Percentiles rank a stretch among this genome's conserved stretches.
These are phyloP conservation scores for Bombus superbus DNA, from an alignment of 1,140 invertebrate genomes.

Conservation along the genomic window DNA sequence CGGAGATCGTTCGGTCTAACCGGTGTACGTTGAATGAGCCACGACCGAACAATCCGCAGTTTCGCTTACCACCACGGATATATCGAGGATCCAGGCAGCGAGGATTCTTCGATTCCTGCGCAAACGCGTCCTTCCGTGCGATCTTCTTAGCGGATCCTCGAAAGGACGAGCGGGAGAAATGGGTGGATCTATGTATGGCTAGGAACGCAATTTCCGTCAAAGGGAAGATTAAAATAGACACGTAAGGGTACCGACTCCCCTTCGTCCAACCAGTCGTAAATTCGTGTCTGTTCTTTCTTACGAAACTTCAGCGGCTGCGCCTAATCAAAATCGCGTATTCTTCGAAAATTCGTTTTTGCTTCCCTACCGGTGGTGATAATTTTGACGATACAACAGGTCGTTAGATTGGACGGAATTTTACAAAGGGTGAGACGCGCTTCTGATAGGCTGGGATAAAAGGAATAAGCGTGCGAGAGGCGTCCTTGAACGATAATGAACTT, in stretches of 20 bases:
- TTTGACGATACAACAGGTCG: not conserved
- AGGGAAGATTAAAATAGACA: slow-evolving; percentile 34
- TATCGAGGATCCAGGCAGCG: slow-evolving; percentile 56
- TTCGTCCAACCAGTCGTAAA: not conserved
- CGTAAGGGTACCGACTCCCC: not conserved
- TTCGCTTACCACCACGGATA: slow-evolving; percentile 46
- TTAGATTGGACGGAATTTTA: not conserved
- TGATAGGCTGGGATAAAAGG: too few species aligned
- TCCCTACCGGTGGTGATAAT: not conserved
- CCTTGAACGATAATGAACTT: not conserved
- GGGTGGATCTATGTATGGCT: slow-evolving; percentile 6
- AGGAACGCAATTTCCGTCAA: slow-evolving; percentile 39
- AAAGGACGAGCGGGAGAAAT: slow-evolving; percentile 32
- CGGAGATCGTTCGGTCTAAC: slow-evolving; percentile 15
- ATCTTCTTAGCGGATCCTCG: slow-evolving; percentile 51
- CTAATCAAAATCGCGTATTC: not conserved
- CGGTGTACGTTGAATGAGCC: slow-evolving; percentile 53
- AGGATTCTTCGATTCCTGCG: slow-evolving; percentile 63
- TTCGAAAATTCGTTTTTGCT: too few species aligned
- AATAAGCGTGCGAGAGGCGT: too few species aligned
- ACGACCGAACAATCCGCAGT: slow-evolving; percentile 56
- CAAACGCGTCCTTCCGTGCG: slow-evolving; percentile 60
- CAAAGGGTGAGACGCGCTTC: not conserved
- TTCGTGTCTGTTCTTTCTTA: slow-evolving; percentile 7
- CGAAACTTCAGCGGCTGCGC: not conserved